Base-by-base conservation (phyloP, 2,113 vertebrate genomes). In the Danionella cerebrum region DNA sequence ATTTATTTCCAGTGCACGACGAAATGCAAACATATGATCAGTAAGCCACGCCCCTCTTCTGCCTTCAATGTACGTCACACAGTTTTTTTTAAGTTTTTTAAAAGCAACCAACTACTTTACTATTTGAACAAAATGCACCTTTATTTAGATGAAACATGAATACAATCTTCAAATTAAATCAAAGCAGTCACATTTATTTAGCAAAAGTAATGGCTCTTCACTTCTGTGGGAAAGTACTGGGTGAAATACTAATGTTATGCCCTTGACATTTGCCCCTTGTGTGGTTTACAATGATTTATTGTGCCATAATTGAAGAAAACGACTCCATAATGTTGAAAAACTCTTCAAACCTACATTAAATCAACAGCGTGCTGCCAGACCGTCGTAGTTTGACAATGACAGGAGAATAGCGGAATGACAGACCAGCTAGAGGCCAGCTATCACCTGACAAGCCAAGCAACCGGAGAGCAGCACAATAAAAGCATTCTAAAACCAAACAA, bases 341-440 rank as follows among this genome's bases (percentile, higher is more conserved):
- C n/a, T n/a, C n/a, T 27, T n/a, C 5, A 4, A 4, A 18, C 11
- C 14, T 10, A 3, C 12, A 2, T 14, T 31, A 13, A 14, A 14
- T 31, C 31, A n/a, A 31, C 24, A 11, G 4, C 38, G 18, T 42
- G n/a, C 41, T 42, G 27, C 27, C 29, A 59, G 13, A 5, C 3
- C 24, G 24, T n/a, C 24, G 45, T n/a, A 9, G 29, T 64, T 64
- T 35, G 29, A 14, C 41, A 35, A 35, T 63, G 59, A 48, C 41
- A 63, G 25, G 39, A 44, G 16, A 45, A 18, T 1, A 27, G 18
- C 7, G 19, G 18, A 48, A 64, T 64, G 41, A 47, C 27, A 47
- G 42, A n/a, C 59, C 59, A 64, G 59, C 59, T 64, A 64, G 18
- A n/a, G 45, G 59, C 59, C 29, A 33, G 31, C 59, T 1, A 48